Evolutionary conservation across 2,113 vertebrate genomes (phyloP), one percentile per base, ranked within the genome.

Genomic region (Emydocephalus ijimae): DNA sequence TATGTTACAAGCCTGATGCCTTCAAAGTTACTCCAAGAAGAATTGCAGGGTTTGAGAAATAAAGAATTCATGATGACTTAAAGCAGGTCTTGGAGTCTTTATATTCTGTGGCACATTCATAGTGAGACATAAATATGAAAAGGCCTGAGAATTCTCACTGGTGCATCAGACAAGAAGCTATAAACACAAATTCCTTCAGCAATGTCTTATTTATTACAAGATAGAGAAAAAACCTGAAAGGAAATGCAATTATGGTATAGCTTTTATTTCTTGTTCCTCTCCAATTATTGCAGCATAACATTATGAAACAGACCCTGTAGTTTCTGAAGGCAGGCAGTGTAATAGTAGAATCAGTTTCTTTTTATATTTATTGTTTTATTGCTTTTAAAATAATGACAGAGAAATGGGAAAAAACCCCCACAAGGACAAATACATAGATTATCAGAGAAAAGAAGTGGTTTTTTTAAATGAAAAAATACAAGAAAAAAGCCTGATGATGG

Each of bases 51-150:
- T 95, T 92, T 95, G 94, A 94, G 92, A 87, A 96, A 57, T 96
- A 96, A 96, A 97, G 95, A 95, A 95, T 93, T 95, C 93, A 95
- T 96, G 96, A 96, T 96, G 96, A 89, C 94, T 94, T 92, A 6
- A 74, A 94, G 89, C 91, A 94, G 90, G 92, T 91, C 92, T 81
- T 29, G 48, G 93, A 93, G 92, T 93, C 91, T 85, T 91, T 91
- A 57, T 0, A 21, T 94, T 92, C 93, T 95, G 61, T 93, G 95
- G 92, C 85, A 94, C 92, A 43, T 95, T 93, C 95, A 43, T 95
- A 96, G 95, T 94, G 89, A 90, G 50, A 91, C 92, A 95, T n/a
- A 64, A 74, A 95, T 95, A 97, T 96, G 96, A 95, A 94, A 96
- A 92, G 94, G 69, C 94, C 95, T 96, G 93, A 89, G 94, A 94